Evolutionary conservation across 1,140 invertebrate species (phyloP).

Genomic region (Phocides pigmalion): DNA sequence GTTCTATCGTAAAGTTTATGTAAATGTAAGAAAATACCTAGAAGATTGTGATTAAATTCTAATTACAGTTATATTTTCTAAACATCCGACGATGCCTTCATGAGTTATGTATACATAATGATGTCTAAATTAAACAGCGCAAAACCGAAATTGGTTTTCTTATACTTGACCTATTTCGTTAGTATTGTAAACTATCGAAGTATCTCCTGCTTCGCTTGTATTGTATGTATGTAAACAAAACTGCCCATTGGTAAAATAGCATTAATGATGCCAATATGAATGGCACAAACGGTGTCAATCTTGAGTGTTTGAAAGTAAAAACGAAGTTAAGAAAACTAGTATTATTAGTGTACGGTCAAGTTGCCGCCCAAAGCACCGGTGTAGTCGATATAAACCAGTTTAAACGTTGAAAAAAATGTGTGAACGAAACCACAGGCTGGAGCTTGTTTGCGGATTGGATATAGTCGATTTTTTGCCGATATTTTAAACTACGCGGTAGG

Average conservation of each 20-base stretch:
- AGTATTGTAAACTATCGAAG: not conserved
- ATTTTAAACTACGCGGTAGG: slow-evolving; percentile 3
- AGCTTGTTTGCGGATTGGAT: slow-evolving; percentile 20
- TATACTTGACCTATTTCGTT: not conserved
- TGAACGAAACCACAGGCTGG: slow-evolving; percentile 25
- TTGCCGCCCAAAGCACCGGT: slow-evolving; percentile 3
- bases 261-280: not conserved
- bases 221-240: no score
- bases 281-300: not conserved
- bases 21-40: no score
- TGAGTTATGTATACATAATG: not conserved
- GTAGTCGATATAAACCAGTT: slow-evolving; percentile 27
- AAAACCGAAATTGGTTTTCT: not conserved
- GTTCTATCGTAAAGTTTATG: not conserved
- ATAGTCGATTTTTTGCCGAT: slow-evolving; percentile 18
- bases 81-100: no score
- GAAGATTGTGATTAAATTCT: no score
- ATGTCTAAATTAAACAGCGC: not conserved
- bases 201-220: no score
- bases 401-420: slow-evolving; percentile 13
- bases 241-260: not conserved
- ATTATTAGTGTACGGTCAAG: slow-evolving; percentile 14
- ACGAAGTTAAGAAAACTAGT: slow-evolving; percentile 1
- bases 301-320: slow-evolving; percentile 23
- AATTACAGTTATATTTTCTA: no score